Evolutionary conservation across 1,140 invertebrate species (phyloP).

Genomic region (Diorhabda sublineata): DNA sequence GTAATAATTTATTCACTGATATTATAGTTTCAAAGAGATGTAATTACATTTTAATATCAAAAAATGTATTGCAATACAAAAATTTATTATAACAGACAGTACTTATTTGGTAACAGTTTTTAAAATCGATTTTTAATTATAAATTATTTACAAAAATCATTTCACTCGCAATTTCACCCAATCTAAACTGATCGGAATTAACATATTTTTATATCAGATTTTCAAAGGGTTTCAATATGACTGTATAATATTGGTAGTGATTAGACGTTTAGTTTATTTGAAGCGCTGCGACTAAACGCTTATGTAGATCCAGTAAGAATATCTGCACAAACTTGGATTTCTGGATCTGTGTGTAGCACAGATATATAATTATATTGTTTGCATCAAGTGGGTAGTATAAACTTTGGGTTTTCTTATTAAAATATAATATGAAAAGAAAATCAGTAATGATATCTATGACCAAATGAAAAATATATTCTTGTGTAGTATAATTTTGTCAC

Average conservation of each 20-base stretch:
- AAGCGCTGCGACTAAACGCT: neutral
- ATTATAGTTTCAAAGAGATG: too few species aligned
- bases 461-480: too few species aligned
- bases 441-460: too few species aligned
- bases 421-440: too few species aligned
- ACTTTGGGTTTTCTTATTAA: too few species aligned
- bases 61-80: neutral
- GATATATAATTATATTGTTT: too few species aligned
- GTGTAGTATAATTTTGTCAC: too few species aligned
- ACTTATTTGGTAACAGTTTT: constrained; percentile 35
- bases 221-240: neutral
- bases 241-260: neutral
- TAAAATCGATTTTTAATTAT: constrained; percentile 10
- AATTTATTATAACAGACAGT: constrained; percentile 9
- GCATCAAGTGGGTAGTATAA: too few species aligned
- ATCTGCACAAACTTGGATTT: too few species aligned
- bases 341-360: too few species aligned
- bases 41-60: too few species aligned
- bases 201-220: neutral
- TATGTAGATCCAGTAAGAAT: neutral
- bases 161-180: neutral
- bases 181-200: neutral
- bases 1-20: too few species aligned
- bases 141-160: neutral
- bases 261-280: neutral